Evolutionary conservation across 2,888 invertebrate genomes (phyloP), one percentile per base, ranked within the genome.

Genomic region (Tachina fera): DNA sequence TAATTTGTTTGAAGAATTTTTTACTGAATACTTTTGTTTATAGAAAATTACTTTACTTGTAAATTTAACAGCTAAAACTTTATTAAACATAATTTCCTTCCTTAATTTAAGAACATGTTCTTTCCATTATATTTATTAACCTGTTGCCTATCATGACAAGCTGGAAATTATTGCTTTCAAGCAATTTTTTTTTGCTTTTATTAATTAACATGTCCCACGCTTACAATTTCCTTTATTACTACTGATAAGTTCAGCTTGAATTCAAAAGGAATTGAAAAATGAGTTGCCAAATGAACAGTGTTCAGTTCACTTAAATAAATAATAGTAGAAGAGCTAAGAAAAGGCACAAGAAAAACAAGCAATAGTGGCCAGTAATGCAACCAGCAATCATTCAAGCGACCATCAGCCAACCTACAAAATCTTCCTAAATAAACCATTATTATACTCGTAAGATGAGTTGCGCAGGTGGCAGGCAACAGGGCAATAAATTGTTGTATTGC

Each of bases 191-290:
- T 49, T 45, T 51, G 61, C 72, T 80, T 58, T 60, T 83, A 78
- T 83, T 87, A 87, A 87, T 87, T 83, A 83, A 81, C 68, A 81
- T 84, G 81, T 87, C 87, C 87, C 87, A 87, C 87, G 85, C 87
- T 61, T 53, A 47, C 71, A 76, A 79, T 77, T 71, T 80, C 65
- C 71, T 65, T 58, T 76, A 78, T 65, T 76, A 84, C 80, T 67
- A 76, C 58, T 76, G 76, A 80, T 74, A 47, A 80, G 80, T 76
- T 84, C 60, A 71, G 1, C 39, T 80, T 39, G 71, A 75, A 58
- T 22, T 70, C 19, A 31, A 71, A 67, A 58, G 9, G 22, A 43
- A 72, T 75, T 68, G 81, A 81, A 75, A 65, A 77, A 41, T 71
- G 41, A 63, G 51, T 67, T 47, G 43, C 22, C 49, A 67, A 67